Evolutionary conservation across 2,113 vertebrate species (phyloP).

Genomic region (Beaufortia kweichowensis): DNA sequence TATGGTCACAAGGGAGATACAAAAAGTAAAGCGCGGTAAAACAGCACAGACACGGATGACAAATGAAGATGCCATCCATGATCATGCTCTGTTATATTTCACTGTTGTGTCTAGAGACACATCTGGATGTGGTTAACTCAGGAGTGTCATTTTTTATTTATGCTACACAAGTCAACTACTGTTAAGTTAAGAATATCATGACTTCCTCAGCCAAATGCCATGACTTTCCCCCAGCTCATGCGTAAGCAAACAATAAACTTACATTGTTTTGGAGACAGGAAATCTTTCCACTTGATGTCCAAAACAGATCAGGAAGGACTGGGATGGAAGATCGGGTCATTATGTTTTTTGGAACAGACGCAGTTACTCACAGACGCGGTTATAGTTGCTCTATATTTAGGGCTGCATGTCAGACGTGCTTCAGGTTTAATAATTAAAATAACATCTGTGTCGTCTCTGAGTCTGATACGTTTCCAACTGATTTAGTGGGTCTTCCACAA

Average conservation of each 20-base stretch:
- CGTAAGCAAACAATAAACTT: constrained; percentile 32
- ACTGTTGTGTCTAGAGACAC: not conserved
- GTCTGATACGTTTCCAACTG: constrained; percentile 26
- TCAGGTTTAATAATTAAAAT: constrained; percentile 30
- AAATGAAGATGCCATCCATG: not conserved
- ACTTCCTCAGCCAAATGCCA: constrained; percentile 5
- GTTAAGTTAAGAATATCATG: not conserved
- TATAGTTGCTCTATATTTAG: constrained; percentile 40
- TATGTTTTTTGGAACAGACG: constrained; percentile 40
- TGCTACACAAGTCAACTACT: not conserved
- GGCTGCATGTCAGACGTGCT: constrained; percentile 25
- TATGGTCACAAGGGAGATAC: constrained; percentile 71
- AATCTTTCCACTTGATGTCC: constrained; percentile 19
- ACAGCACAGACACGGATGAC: not conserved
- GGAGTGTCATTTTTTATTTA: not conserved
- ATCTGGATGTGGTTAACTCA: not conserved
- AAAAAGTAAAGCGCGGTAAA: constrained; percentile 54
- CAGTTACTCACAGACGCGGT: constrained; percentile 29
- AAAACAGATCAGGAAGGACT: constrained; percentile 43
- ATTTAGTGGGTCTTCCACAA: not conserved
- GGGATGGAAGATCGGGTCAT: constrained; percentile 20
- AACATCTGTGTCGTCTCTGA: constrained; percentile 45
- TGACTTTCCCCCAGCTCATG: constrained; percentile 2
- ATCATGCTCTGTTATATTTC: not conserved
- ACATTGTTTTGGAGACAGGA: constrained; percentile 48